Base-by-base conservation (phyloP, 30 jellyfish, hydroid and myxozoan genomes). In the Cassiopea andromeda region DNA sequence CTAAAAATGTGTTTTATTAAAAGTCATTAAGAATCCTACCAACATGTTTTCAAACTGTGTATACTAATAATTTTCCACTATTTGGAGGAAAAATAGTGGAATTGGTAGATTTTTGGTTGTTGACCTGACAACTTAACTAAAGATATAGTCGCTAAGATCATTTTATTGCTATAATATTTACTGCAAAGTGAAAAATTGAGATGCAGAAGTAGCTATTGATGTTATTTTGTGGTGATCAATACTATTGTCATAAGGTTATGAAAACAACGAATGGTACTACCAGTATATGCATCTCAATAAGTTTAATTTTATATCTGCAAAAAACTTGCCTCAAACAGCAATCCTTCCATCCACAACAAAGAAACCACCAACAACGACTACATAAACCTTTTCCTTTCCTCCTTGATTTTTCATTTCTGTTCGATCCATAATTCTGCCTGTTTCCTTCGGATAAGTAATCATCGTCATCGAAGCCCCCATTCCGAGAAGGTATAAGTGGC, bases 391-490 rank as follows among this genome's bases (percentile, higher is more conserved):
- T 78, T 43, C 74, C 70, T 46, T 90, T 89, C 69, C 92, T 83
- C 73, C 93, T 92, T 44, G 81, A 57, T 46, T 87, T 85, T 0
- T 90, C 96, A 19, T 73, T 71, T n/a, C 89, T 68, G 27, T 76
- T 84, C 1, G 93, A 72, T 4, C 98, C 98, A 84, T 93, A 93
- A 79, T 86, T 90, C 76, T 88, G 93, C 68, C 97, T 74, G 73
- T 83, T 87, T 68, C 98, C 98, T 58, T 95, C 99, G 13, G 99
- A 95, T 43, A 95, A 71, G 81, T 95, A 95, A 85, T 95, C 99
- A 14, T 91, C 99, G 1, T 90, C 98, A 85, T 95, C 99, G 76
- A 95, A 95, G 66, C 81, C 87, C 61, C 96, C 90, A 46, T 74
- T 85, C 43, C 15, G 73, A 12, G 71, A 81, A 16, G 90, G 60